These are phyloP conservation scores for Rafetus swinhoei DNA, from an alignment of 2,113 vertebrate genomes.

Conservation along the genomic window DNA sequence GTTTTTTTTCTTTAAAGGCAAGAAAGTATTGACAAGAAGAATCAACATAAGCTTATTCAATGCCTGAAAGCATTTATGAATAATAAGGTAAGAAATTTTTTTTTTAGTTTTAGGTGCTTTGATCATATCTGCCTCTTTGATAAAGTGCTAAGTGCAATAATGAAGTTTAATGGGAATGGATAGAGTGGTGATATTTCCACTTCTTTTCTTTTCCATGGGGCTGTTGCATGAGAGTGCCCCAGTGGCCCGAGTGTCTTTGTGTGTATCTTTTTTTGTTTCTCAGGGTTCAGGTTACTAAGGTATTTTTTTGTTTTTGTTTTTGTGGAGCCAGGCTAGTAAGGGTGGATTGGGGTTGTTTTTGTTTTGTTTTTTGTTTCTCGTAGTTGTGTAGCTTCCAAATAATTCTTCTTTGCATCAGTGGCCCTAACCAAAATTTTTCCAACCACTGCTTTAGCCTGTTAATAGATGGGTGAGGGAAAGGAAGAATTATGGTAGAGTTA, in stretches of 20 bases:
- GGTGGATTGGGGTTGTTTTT: too few species aligned
- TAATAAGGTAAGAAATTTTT: conserved; percentile 90
- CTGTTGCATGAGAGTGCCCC: too few species aligned
- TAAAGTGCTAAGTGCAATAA: neutral
- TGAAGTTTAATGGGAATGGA: neutral
- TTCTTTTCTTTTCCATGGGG: neutral
- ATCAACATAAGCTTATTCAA: conserved; percentile 98
- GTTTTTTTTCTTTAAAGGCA: conserved; percentile 80
- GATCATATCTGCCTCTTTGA: fast-evolving
- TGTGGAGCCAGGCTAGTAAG: too few species aligned
- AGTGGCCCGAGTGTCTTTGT: too few species aligned
- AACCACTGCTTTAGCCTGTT: neutral
- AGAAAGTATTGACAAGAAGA: conserved; percentile 95
- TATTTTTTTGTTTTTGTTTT: too few species aligned
- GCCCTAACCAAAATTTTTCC: too few species aligned
- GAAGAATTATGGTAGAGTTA: neutral
- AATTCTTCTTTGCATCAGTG: too few species aligned
- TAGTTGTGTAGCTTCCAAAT: too few species aligned
- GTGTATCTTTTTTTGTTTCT: too few species aligned
- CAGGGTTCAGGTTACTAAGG: too few species aligned
- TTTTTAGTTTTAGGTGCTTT: neutral
- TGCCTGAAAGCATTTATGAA: conserved; percentile 99
- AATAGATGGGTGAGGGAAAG: neutral
- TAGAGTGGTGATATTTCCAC: neutral
- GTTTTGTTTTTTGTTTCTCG: too few species aligned